phyloP scores from a whole-genome alignment of 1,140 invertebrate species.

The Oryctes rhinoceros region DNA sequence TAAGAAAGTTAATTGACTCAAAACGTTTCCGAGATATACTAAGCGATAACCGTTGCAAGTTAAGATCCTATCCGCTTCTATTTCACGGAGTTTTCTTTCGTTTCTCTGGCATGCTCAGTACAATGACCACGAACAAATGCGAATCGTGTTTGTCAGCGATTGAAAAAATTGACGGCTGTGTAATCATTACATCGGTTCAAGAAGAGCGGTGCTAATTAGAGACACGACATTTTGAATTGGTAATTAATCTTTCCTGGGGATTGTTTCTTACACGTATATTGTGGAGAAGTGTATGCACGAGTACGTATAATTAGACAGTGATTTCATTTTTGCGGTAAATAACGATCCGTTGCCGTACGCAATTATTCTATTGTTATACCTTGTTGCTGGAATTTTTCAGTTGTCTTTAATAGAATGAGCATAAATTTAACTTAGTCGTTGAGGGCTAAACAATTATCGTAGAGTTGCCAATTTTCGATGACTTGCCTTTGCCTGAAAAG shows the following conservation, averaged over 20 bases:
- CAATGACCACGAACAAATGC: conserved; percentile 31
- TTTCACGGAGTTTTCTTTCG: neutral
- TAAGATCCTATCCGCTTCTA: neutral
- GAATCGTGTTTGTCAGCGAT: conserved; percentile 16
- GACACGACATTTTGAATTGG: neutral
- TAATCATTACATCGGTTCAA: neutral
- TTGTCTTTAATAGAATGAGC: too few species aligned
- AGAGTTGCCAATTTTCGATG: too few species aligned
- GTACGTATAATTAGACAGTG: too few species aligned
- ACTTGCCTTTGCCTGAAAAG: too few species aligned
- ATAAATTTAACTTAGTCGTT: too few species aligned
- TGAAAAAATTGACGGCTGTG: neutral
- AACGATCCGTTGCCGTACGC: too few species aligned
- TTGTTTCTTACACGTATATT: neutral
- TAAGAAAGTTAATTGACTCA: neutral
- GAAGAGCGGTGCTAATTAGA: conserved; percentile 12
- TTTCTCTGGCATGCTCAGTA: neutral
- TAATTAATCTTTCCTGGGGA: neutral
- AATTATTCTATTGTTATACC: too few species aligned
- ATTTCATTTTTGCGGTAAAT: too few species aligned
- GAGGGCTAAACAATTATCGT: too few species aligned
- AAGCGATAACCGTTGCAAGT: neutral
- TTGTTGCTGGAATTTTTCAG: too few species aligned
- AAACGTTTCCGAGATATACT: neutral
- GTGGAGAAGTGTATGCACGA: too few species aligned